Evolutionary conservation across 2,888 invertebrate genomes (phyloP).

Genomic region (Nomada hirtipes): DNA sequence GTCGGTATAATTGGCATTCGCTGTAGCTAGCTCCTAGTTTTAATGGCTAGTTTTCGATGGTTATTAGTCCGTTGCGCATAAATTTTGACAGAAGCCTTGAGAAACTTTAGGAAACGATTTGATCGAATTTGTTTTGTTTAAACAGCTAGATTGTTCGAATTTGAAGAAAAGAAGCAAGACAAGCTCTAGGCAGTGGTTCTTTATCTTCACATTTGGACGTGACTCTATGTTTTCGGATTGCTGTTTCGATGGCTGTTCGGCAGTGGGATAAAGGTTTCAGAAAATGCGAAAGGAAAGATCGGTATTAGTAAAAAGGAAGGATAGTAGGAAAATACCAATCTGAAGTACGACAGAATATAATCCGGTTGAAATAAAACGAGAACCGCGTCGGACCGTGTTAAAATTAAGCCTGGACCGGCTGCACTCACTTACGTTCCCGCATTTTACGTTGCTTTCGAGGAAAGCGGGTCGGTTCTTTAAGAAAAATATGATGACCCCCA

Average conservation of each 20-base stretch:
- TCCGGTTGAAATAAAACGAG: conserved; percentile 79
- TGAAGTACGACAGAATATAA: conserved; percentile 82
- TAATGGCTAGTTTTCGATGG: no score
- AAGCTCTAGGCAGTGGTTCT: conserved; percentile 68
- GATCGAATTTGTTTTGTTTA: not conserved
- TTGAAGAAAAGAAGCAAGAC: conserved; percentile 58
- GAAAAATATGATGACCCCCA: conserved; percentile 54
- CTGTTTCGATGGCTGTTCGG: conserved; percentile 67
- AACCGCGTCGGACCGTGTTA: conserved; percentile 61
- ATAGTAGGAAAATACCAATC: conserved; percentile 82
- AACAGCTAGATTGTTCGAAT: no score
- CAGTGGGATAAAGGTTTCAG: conserved; percentile 62
- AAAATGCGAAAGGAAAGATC: conserved; percentile 56
- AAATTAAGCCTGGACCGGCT: conserved; percentile 61
- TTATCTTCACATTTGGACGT: conserved; percentile 80
- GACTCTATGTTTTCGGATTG: conserved; percentile 72
- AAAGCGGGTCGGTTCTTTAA: conserved; percentile 41
- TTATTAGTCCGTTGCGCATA: no score
- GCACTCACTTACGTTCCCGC: conserved; percentile 56
- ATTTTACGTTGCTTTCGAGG: conserved; percentile 50
- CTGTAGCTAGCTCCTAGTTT: no score
- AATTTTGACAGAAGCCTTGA: no score
- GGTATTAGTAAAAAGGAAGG: conserved; percentile 81
- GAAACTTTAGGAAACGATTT: conserved; percentile 51
- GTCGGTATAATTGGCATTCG: not conserved